These are phyloP conservation scores for Drosophila sordidapex DNA, from an alignment of 2,888 invertebrate genomes.

Conservation along the genomic window DNA sequence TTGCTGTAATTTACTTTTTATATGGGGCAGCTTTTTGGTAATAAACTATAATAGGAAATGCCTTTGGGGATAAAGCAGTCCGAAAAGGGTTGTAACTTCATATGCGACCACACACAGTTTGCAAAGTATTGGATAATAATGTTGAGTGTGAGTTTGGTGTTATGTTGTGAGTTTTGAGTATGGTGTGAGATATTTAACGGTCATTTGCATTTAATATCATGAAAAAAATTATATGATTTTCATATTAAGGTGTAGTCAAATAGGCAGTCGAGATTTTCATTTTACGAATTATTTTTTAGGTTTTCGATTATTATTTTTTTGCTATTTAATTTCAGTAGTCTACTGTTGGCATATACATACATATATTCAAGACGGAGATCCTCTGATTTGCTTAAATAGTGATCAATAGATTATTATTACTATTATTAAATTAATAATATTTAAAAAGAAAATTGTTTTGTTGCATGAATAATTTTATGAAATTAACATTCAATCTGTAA, in stretches of 20 bases:
- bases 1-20: constrained; percentile 68
- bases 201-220: constrained; percentile 15
- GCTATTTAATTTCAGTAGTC: neutral
- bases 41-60: constrained; percentile 74
- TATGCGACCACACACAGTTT: constrained; percentile 18
- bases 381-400: neutral
- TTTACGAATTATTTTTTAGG: too few relatives aligned
- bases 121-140: constrained; percentile 26
- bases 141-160: constrained; percentile 2
- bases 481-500: neutral
- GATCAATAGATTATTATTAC: neutral
- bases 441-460: neutral
- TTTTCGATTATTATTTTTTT: too few relatives aligned
- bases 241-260: neutral
- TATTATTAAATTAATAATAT: neutral
- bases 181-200: constrained; percentile 3
- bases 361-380: neutral
- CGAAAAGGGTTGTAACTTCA: constrained; percentile 37
- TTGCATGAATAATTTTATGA: neutral
- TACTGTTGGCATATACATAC: neutral
- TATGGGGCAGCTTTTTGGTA: constrained; percentile 61
- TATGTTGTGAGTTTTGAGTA: neutral
- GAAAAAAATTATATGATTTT: neutral
- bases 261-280: neutral
- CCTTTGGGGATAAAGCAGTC: constrained; percentile 45